Conservation (phyloP, 2,113 vertebrate species). For the Sus scrofa region T2T-Sscrofa CM000824.6:170139001-170139500, state of each 20-base stretch:
- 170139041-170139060: slow-evolving; percentile 70
- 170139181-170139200: slow-evolving; percentile 56
- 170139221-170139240: slow-evolving; percentile 48
- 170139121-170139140: slow-evolving; percentile 72
- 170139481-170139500: slow-evolving; percentile 79
- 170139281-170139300: slow-evolving; percentile 53
- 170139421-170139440: slow-evolving; percentile 36
- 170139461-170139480: slow-evolving; percentile 67
- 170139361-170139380: slow-evolving; percentile 36
- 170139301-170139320: slow-evolving; percentile 64
- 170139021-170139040: slow-evolving; percentile 75
- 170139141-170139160: slow-evolving; percentile 54
- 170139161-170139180: slow-evolving; percentile 39
- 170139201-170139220: slow-evolving; percentile 27
- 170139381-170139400: slow-evolving; percentile 52
- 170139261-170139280: slow-evolving; percentile 24
- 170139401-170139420: slow-evolving; percentile 42
- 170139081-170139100: slow-evolving; percentile 60
- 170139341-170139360: slow-evolving; percentile 68
- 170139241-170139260: slow-evolving; percentile 29
- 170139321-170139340: slow-evolving; percentile 67
- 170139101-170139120: slow-evolving; percentile 62
- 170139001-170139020: slow-evolving; percentile 68
- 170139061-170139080: slow-evolving; percentile 49
- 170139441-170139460: slow-evolving; percentile 55